A percentile compares a stretch with the other conserved stretches of the same genome.
Evolutionary conservation across 2,888 invertebrate species (phyloP).

Genomic region (Hypomecis punctinalis): DNA sequence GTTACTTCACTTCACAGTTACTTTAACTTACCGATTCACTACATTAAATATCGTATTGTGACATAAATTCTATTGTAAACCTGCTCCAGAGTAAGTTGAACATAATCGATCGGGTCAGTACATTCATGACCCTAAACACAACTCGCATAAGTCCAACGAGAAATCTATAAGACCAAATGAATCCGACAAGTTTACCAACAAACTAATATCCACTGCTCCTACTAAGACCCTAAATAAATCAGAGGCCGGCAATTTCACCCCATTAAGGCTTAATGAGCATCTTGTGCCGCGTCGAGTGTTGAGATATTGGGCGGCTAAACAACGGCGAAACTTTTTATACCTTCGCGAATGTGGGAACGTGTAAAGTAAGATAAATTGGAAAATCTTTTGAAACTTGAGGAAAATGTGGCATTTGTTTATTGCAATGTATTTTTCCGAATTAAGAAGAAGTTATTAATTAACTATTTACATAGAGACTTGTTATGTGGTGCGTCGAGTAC

Average conservation of each 20-base stretch:
- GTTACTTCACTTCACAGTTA: too few relatives aligned
- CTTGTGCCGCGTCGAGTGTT: slow-evolving; percentile 30
- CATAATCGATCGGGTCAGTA: too few relatives aligned
- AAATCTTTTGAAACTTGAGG: not conserved
- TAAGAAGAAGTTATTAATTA: too few relatives aligned
- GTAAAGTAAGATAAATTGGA: not conserved
- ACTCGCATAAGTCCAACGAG: not conserved
- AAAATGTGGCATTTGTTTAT: too few relatives aligned
- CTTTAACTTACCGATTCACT: too few relatives aligned
- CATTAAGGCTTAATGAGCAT: slow-evolving; percentile 47
- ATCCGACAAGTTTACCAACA: slow-evolving; percentile 37
- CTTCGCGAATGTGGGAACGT: not conserved
- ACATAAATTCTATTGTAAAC: too few relatives aligned
- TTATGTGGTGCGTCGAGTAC: slow-evolving; percentile 28
- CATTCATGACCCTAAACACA: not conserved
- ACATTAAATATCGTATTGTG: too few relatives aligned
- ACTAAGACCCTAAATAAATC: slow-evolving; percentile 57
- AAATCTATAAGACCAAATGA: slow-evolving; percentile 25
- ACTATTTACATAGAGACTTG: too few relatives aligned
- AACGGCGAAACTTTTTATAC: slow-evolving; percentile 10
- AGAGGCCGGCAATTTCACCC: slow-evolving; percentile 57
- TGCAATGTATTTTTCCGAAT: too few relatives aligned
- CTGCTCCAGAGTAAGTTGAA: too few relatives aligned
- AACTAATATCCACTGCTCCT: slow-evolving; percentile 37
- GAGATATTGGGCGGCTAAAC: slow-evolving; percentile 26